Percentiles rank a stretch among this genome's conserved stretches.
These are phyloP conservation scores for Oryzias sinensis DNA, from an alignment of 2,797 vertebrate species.

Conservation along the genomic window DNA sequence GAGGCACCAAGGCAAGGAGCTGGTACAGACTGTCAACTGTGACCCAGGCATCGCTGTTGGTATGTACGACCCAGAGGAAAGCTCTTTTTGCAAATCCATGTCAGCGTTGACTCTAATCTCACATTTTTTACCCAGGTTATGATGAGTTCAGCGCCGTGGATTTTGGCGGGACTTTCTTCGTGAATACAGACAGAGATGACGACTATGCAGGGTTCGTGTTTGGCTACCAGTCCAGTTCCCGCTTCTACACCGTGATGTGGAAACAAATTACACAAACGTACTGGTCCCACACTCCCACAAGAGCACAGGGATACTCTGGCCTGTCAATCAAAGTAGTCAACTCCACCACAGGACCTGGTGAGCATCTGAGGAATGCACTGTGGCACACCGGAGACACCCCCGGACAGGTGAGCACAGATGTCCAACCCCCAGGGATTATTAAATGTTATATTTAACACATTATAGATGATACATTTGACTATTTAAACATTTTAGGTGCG, in stretches of 20 bases:
- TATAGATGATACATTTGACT: constrained; percentile 18
- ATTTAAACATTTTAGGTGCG: constrained; percentile 81
- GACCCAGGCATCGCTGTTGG: constrained; percentile 98
- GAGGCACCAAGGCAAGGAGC: constrained; percentile 96
- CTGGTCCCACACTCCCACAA: constrained; percentile 92
- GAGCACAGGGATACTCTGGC: constrained; percentile 96
- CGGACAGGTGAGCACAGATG: constrained; percentile 83
- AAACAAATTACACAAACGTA: constrained; percentile 99
- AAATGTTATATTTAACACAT: not conserved
- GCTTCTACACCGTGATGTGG: constrained; percentile 99
- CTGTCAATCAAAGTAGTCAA: constrained; percentile 98
- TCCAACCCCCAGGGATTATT: not conserved
- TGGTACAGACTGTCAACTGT: constrained; percentile 99
- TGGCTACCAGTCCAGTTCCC: constrained; percentile 97
- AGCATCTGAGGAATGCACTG: constrained; percentile 96
- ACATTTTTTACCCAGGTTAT: constrained; percentile 77
- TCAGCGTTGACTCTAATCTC: constrained; percentile 24
- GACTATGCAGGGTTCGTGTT: constrained; percentile 99
- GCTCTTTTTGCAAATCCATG: not conserved
- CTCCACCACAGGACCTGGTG: constrained; percentile 96
- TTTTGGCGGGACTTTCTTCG: constrained; percentile 98
- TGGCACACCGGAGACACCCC: constrained; percentile 98
- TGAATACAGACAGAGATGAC: constrained; percentile 97
- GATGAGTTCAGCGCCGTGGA: constrained; percentile 98
- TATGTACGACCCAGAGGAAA: constrained; percentile 58